These are phyloP conservation scores for Eurosta solidaginis DNA, from an alignment of 1,140 invertebrate species.

Conservation along the genomic window DNA sequence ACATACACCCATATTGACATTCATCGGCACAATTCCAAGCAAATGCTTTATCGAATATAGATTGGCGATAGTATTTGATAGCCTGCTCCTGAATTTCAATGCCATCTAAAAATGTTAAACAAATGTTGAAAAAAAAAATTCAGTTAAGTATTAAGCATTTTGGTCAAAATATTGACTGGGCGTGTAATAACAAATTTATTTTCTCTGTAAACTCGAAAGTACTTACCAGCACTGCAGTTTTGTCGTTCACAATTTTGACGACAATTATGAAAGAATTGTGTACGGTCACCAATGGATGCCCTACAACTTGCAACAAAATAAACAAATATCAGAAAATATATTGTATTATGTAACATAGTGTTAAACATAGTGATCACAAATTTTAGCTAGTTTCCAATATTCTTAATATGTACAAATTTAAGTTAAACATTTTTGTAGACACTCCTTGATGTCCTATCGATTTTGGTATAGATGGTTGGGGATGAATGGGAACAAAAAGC, in stretches of 20 bases:
- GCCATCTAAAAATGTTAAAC: slow-evolving; percentile 62
- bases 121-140: slow-evolving; percentile 20
- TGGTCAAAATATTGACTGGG: background rate
- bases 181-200: background rate
- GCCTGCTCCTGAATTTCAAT: slow-evolving; percentile 62
- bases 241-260: slow-evolving; percentile 52
- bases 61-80: slow-evolving; percentile 60
- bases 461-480: slow-evolving; percentile 1
- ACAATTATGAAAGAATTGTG: slow-evolving; percentile 56
- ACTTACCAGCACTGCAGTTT: slow-evolving; percentile 54
- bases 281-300: slow-evolving; percentile 51
- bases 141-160: background rate
- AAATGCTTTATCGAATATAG: slow-evolving; percentile 65
- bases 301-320: slow-evolving; percentile 19
- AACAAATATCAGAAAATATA: slow-evolving; percentile 29
- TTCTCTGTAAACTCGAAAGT: slow-evolving; percentile 37
- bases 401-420: background rate
- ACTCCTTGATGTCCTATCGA: background rate
- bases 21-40: slow-evolving; percentile 82
- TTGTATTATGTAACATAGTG: slow-evolving; percentile 12
- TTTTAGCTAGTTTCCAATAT: background rate
- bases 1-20: slow-evolving; percentile 91
- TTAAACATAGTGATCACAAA: background rate
- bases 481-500: background rate
- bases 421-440: background rate